Evolutionary conservation across 2,113 vertebrate species (phyloP).

Genomic region (Esox niger): DNA sequence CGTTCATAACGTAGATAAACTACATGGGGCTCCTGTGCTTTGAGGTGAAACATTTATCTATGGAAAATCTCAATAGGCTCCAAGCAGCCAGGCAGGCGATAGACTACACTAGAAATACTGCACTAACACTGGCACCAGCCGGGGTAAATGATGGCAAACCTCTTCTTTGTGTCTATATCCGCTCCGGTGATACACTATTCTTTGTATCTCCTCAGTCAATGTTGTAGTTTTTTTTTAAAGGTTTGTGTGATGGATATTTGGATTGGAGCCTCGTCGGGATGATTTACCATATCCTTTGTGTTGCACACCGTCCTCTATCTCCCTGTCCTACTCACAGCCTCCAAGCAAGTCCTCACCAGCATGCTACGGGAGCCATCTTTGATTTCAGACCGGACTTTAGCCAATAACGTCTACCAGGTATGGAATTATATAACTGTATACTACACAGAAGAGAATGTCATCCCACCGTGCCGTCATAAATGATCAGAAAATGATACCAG

Average conservation of each 20-base stretch:
- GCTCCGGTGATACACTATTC: not conserved
- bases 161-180: conserved; percentile 37
- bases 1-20: conserved; percentile 71
- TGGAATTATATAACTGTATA: too few species aligned
- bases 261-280: not conserved
- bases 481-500: too few species aligned
- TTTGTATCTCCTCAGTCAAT: conserved; percentile 11
- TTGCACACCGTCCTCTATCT: not conserved
- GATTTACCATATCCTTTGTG: not conserved
- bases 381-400: conserved; percentile 89
- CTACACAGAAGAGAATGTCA: too few species aligned
- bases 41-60: conserved; percentile 72
- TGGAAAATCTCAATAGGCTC: conserved; percentile 60
- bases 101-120: conserved; percentile 50
- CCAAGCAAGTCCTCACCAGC: conserved; percentile 87
- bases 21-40: conserved; percentile 60
- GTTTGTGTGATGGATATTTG: not conserved
- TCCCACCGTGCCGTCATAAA: too few species aligned
- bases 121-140: conserved; percentile 18
- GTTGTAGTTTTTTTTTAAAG: not conserved
- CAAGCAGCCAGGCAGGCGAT: conserved; percentile 49
- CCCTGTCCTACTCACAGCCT: conserved; percentile 73
- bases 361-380: conserved; percentile 93
- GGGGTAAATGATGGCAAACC: conserved; percentile 45
- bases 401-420: conserved; percentile 92